These are phyloP conservation scores for Rotaria magnacalcarata DNA, from an alignment of 2,888 invertebrate genomes.

Conservation along the genomic window DNA sequence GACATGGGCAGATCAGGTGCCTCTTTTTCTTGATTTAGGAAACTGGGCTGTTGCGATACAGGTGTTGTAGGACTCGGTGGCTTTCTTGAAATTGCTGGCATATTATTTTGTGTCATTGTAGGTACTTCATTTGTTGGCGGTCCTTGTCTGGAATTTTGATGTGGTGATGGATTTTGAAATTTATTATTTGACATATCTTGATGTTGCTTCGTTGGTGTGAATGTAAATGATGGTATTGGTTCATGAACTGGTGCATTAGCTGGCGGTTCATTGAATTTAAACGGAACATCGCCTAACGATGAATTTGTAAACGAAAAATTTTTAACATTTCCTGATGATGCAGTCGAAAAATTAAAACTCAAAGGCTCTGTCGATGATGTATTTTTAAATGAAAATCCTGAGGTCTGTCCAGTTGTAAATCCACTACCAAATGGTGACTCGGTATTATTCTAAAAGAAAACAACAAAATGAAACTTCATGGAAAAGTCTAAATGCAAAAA, in stretches of 20 bases:
- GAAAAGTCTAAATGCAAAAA: background rate
- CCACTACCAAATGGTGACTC: background rate
- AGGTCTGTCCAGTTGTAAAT: background rate
- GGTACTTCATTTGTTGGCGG: background rate
- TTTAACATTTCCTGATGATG: background rate
- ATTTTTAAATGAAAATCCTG: background rate
- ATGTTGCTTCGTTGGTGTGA: background rate
- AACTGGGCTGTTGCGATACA: background rate
- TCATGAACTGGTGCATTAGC: background rate
- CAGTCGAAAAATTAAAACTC: background rate
- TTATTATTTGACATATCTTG: background rate
- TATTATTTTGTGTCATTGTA: background rate
- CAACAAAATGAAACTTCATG: too few species aligned
- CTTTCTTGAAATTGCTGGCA: background rate
- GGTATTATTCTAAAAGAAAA: background rate
- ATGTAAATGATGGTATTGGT: background rate
- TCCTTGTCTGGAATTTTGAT: background rate
- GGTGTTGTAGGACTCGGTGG: background rate
- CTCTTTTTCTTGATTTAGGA: background rate
- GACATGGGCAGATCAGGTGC: background rate
- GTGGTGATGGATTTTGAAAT: background rate
- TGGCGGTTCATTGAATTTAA: background rate
- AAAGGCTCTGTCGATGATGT: background rate
- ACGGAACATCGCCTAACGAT: background rate
- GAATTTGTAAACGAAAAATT: background rate